Percentiles rank a stretch among this genome's conserved stretches.
phyloP scores from a whole-genome alignment of 2,888 invertebrate genomes.

The Idaea aversata region DNA sequence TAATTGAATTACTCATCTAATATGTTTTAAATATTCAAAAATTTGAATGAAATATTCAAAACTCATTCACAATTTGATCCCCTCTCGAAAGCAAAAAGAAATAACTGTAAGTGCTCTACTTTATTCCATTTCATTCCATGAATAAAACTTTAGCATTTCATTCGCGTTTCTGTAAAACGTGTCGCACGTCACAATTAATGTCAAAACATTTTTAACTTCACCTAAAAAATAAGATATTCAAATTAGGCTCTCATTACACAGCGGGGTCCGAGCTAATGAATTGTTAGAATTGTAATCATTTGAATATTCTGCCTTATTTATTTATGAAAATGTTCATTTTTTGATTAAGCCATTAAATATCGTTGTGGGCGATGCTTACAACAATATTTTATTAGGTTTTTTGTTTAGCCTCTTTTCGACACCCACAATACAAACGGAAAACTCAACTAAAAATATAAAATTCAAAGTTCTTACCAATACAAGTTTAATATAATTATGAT shows the following conservation, averaged over 20 bases:
- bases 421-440: not conserved
- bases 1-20: not conserved
- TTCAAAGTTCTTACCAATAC: too few relatives aligned
- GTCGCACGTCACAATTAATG: constrained; percentile 59
- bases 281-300: constrained; percentile 50
- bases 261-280: constrained; percentile 54
- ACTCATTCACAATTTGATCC: not conserved
- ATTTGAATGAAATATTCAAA: not conserved
- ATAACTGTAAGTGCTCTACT: not conserved
- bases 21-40: not conserved
- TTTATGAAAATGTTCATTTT: constrained; percentile 15
- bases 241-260: constrained; percentile 62
- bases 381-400: not conserved
- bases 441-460: too few relatives aligned
- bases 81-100: not conserved
- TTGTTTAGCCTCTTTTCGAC: not conserved
- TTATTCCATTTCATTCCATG: constrained; percentile 8
- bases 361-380: not conserved
- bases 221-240: constrained; percentile 62
- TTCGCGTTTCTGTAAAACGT: constrained; percentile 46
- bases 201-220: constrained; percentile 52
- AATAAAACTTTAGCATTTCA: constrained; percentile 30
- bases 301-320: constrained; percentile 23
- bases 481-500: too few relatives aligned
- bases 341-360: not conserved